A percentile compares a stretch with the other conserved stretches of the same genome.
Conservation (phyloP, 2,888 invertebrate genomes). For the Lasioglossum malachurum region DNA sequence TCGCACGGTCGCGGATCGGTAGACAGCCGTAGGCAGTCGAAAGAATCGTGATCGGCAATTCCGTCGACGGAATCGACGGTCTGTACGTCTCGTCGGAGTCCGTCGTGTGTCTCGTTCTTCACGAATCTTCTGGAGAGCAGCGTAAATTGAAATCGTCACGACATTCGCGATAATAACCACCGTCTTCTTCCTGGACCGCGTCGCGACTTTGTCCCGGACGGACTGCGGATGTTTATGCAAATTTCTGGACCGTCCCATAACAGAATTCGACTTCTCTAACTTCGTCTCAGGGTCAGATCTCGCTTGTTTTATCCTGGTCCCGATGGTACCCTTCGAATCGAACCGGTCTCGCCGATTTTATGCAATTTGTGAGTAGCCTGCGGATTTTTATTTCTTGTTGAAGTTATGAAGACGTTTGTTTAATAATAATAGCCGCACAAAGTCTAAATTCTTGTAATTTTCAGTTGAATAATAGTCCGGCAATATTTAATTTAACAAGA, state of each 20-base stretch:
- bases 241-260: neutral
- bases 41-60: neutral
- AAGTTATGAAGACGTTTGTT: no score
- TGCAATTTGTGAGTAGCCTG: no score
- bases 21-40: neutral
- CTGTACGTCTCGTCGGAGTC: neutral
- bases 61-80: neutral
- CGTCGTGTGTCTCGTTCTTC: neutral
- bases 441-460: no score
- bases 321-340: neutral
- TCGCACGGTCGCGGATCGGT: neutral
- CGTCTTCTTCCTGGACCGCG: slow-evolving; percentile 1
- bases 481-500: no score
- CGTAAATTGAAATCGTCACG: slow-evolving; percentile 68
- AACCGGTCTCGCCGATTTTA: no score
- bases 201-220: neutral
- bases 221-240: slow-evolving; percentile 10
- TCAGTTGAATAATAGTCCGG: no score
- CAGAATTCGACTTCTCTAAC: neutral
- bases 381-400: no score
- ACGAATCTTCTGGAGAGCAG: slow-evolving; percentile 25
- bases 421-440: no score
- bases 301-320: neutral
- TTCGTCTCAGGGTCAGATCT: neutral
- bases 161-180: slow-evolving; percentile 44